Base-by-base conservation (phyloP, 2,888 invertebrate species). In the Willowsia nigromaculata region DNA sequence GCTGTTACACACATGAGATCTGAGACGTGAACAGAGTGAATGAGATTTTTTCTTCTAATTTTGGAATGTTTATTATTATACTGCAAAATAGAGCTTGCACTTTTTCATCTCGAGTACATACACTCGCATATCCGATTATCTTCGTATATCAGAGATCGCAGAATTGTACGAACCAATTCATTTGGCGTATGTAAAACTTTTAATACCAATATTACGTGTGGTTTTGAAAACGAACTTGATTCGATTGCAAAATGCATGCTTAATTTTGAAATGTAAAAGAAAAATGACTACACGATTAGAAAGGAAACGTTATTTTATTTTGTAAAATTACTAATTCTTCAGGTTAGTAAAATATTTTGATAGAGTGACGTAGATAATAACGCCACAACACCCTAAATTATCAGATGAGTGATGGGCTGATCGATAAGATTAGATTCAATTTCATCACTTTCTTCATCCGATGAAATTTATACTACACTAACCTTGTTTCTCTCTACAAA, bases 1-100 rank as follows among this genome's bases (percentile, higher is more conserved):
- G 40, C 40, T 68, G 37, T 33, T 15, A 22, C 22, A 40, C 9
- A 40, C 22, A 22, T 68, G 68, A 11, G 43, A 37, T 18, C 4
- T 71, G 43, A 71, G 71, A 76, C 76, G 76, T 76, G 76, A 50
- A 40, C 65, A 43, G 47, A 9, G 33, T 68, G 40, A 68, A 40
- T 40, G 65, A 33, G 43, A 62, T 30, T 1, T 27, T 65, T 65
- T 65, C 6, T 68, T 68, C 22, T 68, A 9, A 15, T 68, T 68
- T 68, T 68, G 68, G 68, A 68, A 68, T 68, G 68, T 40, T 76
- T 74, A 27, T 59, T 59, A 43, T 43, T 50, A 37, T 27, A 18
- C 30, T 59, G 76, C 85, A 74, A 85, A 85, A 27, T 85, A 85
- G 76, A 85, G 68, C 83, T 83, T 83, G 53, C 33, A 59, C 30